Evolutionary conservation across 2,113 vertebrate genomes (phyloP), one percentile per base, ranked within the genome.

Genomic region (Rhadina sibilatrix): DNA sequence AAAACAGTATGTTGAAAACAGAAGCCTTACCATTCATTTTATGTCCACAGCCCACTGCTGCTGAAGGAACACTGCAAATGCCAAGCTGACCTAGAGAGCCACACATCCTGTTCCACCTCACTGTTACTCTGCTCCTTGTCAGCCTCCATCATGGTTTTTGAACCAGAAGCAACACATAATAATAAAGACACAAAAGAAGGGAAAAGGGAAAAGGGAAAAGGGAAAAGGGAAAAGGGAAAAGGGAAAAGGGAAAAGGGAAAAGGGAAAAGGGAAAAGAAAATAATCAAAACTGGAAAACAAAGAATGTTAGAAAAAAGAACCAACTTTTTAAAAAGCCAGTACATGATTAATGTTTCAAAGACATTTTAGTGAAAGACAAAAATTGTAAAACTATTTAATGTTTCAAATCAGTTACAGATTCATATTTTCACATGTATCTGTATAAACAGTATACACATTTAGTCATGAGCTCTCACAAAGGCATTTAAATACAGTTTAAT

Each of bases 401-500:
- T 83, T 92, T 33, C 53, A 88, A 83, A 95, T 92, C 40, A 77
- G 63, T 64, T 90, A 93, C 82, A 94, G 83, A 63, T 22, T 90
- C 35, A 5, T 80, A 66, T 78, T 94, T 93, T 75, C 19, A 59
- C 63, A 86, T 31, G 47, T 42, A 49, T 90, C 75, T 78, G 27
- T 71, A 59, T 31, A 74, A 86, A 87, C 6, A 2, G 42, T 56
- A 69, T 30, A 87, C 40, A 78, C 4, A 93, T 80, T 77, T 86
- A 66, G 71, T 70, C 54, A 57, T 38, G 25, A 87, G 31, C 30
- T 74, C 52, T 93, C 53, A 84, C 28, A 93, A 91, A 94, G 66
- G 89, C 42, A 59, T 52, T 94, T 88, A 95, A 96, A 87, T 74
- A 83, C 28, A 6, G 31, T 85, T 80, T 76, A 95, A 91, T 91